Conservation (phyloP, 2,113 vertebrate species). For the Melierax canorus region DNA sequence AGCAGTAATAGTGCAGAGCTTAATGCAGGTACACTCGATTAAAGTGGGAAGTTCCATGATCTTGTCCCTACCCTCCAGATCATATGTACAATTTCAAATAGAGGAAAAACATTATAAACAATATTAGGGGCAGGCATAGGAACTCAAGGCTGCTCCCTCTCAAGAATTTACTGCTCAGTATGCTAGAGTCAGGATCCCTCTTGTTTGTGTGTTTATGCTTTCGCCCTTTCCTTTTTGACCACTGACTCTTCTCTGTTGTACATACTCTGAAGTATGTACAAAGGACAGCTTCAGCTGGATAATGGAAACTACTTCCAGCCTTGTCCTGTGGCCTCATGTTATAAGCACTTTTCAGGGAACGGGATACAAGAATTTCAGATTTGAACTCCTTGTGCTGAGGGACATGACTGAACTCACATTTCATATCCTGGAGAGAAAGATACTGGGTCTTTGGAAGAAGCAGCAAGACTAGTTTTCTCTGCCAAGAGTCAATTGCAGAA, state of each 20-base stretch:
- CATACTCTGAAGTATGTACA: neutral
- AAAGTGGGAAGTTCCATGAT: neutral
- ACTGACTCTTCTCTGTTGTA: neutral
- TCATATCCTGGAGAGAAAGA: neutral
- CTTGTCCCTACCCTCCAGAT: neutral
- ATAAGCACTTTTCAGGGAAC: neutral
- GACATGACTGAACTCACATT: neutral
- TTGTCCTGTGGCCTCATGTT: neutral
- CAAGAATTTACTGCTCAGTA: neutral
- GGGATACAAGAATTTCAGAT: neutral
- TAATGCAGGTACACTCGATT: neutral
- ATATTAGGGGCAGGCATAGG: neutral
- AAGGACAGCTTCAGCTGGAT: neutral
- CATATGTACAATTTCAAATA: neutral
- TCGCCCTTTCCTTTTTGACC: neutral
- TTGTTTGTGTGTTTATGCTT: neutral
- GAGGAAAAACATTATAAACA: neutral
- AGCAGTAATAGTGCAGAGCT: neutral
- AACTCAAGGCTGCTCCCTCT: neutral
- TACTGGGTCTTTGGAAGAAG: neutral
- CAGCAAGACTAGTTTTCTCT: neutral
- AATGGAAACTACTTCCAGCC: neutral
- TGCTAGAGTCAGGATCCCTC: neutral
- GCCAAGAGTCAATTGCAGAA: neutral
- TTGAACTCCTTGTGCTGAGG: neutral